These are phyloP conservation scores for Numenius phaeopus DNA, from an alignment of 2,797 vertebrate genomes.

Conservation along the genomic window DNA sequence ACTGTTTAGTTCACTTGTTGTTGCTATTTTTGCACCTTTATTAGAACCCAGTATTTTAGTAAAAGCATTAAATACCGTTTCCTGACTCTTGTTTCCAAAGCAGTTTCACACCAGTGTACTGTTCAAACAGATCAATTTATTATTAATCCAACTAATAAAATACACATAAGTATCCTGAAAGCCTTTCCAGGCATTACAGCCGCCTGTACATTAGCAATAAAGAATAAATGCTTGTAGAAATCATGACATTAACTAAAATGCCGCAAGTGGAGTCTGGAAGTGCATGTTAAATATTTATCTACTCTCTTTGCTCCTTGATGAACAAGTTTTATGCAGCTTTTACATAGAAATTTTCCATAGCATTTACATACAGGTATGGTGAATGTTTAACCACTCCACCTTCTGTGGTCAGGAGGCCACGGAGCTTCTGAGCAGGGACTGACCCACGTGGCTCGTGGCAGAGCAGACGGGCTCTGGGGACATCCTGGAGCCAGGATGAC, in stretches of 20 bases:
- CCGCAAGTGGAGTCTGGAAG: not conserved
- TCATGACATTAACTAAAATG: not conserved
- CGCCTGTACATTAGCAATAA: not conserved
- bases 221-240: not conserved
- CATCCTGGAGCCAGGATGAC: not conserved
- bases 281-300: not conserved
- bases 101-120: not conserved
- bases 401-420: not conserved
- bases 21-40: not conserved
- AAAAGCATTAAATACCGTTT: not conserved
- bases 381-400: not conserved
- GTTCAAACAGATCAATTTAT: not conserved
- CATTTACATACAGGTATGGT: not conserved
- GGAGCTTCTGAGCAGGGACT: not conserved
- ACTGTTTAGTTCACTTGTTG: not conserved
- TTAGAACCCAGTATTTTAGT: not conserved
- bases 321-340: not conserved
- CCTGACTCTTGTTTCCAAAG: not conserved
- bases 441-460: not conserved
- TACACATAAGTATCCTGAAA: not conserved
- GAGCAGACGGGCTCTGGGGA: not conserved
- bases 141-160: slow-evolving; percentile 31
- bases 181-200: not conserved
- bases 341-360: not conserved
- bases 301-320: not conserved